Conservation (phyloP, 2,113 vertebrate species). For the Euleptes europaea region DNA sequence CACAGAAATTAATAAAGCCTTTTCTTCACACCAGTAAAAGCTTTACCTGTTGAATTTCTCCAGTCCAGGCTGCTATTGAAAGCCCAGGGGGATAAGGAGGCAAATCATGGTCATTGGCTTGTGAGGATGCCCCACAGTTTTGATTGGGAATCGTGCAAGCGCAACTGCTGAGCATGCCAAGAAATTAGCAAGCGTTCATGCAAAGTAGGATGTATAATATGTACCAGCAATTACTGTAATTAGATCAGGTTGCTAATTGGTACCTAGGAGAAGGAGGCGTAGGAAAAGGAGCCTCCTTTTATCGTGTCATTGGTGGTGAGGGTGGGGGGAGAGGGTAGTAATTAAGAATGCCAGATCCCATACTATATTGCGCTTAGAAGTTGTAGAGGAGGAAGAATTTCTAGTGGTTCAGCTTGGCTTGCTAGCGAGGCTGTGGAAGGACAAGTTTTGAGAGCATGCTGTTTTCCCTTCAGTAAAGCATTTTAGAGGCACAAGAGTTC, state of each 20-base stretch:
- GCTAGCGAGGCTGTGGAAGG: neutral
- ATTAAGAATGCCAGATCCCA: neutral
- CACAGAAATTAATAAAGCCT: neutral
- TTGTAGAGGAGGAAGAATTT: neutral
- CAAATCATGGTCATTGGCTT: neutral
- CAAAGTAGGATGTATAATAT: neutral
- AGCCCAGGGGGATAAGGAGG: neutral
- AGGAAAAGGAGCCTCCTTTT: neutral
- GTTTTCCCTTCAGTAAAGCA: neutral
- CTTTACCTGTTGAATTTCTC: neutral
- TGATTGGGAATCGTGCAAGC: neutral
- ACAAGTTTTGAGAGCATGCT: neutral
- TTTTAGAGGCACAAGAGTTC: neutral
- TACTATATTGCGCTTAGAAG: neutral
- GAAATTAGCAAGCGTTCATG: neutral
- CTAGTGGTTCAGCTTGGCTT: neutral
- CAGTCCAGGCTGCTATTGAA: too few species aligned
- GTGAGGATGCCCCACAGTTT: neutral
- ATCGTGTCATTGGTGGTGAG: neutral
- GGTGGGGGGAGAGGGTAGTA: too few species aligned
- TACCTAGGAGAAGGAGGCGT: neutral
- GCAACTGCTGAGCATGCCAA: neutral
- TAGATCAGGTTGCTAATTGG: constrained; percentile 23
- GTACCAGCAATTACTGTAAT: constrained; percentile 12
- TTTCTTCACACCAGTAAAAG: neutral